Evolutionary conservation across 1,140 invertebrate genomes (phyloP).

Genomic region (Prorops nasuta): DNA sequence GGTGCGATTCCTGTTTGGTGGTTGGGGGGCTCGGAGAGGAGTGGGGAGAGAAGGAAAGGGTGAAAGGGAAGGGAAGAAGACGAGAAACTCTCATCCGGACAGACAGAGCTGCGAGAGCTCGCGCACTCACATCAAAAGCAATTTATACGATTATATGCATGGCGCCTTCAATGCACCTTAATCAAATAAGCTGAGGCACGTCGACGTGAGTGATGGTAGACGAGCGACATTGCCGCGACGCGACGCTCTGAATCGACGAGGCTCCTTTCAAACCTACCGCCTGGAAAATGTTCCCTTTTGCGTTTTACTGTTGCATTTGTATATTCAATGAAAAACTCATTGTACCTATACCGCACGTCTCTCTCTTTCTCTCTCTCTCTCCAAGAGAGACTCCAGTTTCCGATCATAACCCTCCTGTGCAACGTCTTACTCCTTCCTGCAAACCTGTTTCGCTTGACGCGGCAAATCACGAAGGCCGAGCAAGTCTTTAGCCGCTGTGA

Average conservation of each 20-base stretch:
- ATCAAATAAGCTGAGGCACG: conserved; percentile 30
- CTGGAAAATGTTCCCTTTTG: conserved; percentile 23
- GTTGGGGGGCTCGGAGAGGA: not conserved
- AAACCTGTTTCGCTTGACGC: too few relatives aligned
- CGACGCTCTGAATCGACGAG: conserved; percentile 21
- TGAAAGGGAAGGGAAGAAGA: not conserved
- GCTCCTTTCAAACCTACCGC: conserved; percentile 20
- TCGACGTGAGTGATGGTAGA: conserved; percentile 12
- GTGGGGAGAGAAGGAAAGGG: not conserved
- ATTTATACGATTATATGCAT: conserved; percentile 41
- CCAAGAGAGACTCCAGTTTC: too few relatives aligned
- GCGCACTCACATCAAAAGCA: conserved; percentile 34
- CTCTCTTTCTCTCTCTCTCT: too few relatives aligned
- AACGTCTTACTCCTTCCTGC: too few relatives aligned
- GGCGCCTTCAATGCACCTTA: conserved; percentile 33
- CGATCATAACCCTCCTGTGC: too few relatives aligned
- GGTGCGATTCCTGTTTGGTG: too few relatives aligned
- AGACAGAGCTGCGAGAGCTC: conserved; percentile 15
- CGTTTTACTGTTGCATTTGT: conserved; percentile 7
- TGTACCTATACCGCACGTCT: not conserved
- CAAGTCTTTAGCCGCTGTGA: too few relatives aligned
- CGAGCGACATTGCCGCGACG: conserved; percentile 16
- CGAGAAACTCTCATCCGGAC: conserved; percentile 22
- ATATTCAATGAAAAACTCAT: conserved; percentile 17
- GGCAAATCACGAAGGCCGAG: too few relatives aligned